phyloP scores from a whole-genome alignment of 30 jellyfish, hydroid and myxozoan genomes.

The Aurelia coerulea region DNA sequence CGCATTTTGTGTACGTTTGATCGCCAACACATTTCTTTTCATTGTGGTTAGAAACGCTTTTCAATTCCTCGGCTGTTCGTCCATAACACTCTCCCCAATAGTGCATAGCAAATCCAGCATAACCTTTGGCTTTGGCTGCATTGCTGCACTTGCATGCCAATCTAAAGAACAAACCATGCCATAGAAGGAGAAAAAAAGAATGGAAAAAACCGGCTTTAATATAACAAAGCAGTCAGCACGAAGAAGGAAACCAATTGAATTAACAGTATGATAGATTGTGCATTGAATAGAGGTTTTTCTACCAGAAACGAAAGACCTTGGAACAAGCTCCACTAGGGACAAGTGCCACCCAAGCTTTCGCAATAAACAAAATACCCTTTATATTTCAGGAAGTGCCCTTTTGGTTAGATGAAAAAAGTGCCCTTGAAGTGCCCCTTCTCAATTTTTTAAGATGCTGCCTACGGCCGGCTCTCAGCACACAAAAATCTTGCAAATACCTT shows the following conservation, averaged over 20 bases:
- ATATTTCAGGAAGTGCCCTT: too few species aligned
- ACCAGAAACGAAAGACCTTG: too few species aligned
- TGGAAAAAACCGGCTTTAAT: background rate
- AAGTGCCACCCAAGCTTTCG: too few species aligned
- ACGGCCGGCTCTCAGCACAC: background rate
- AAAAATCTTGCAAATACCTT: background rate
- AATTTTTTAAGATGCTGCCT: too few species aligned
- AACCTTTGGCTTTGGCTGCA: constrained; percentile 20
- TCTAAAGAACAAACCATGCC: background rate
- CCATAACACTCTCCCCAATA: constrained; percentile 60
- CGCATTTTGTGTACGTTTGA: background rate
- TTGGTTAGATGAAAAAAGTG: too few species aligned
- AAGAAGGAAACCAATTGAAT: background rate
- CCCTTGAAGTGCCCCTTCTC: too few species aligned
- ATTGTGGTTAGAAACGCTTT: background rate
- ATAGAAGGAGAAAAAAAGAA: background rate
- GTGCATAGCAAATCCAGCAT: constrained; percentile 40
- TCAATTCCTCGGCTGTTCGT: background rate
- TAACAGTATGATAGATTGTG: too few species aligned
- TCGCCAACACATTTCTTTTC: constrained; percentile 21
- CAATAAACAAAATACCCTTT: too few species aligned
- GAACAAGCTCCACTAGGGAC: too few species aligned
- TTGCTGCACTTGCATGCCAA: constrained; percentile 56
- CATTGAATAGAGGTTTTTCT: too few species aligned
- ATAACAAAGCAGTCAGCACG: background rate